A percentile compares a stretch with the other conserved stretches of the same genome.
Conservation (phyloP, 2,113 vertebrate species). For the cattle (Bos taurus) region ARS-UCD2.0 NC_037328.1:131681001-131681500, state of each 20-base stretch:
- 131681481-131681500: neutral
- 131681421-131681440: neutral
- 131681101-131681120: neutral
- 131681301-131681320: neutral
- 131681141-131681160: neutral
- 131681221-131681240: neutral
- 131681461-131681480: neutral
- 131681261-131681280: neutral
- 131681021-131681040: neutral
- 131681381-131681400: neutral
- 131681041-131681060: neutral
- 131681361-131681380: neutral
- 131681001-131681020: neutral
- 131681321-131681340: neutral
- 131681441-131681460: neutral
- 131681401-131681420: neutral
- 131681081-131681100: neutral
- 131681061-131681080: neutral
- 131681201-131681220: neutral
- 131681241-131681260: neutral
- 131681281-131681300: neutral
- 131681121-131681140: neutral
- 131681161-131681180: neutral
- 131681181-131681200: neutral
- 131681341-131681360: neutral